Evolutionary conservation across 2,797 vertebrate genomes (phyloP).

Genomic region (Lutjanus campechanus): DNA sequence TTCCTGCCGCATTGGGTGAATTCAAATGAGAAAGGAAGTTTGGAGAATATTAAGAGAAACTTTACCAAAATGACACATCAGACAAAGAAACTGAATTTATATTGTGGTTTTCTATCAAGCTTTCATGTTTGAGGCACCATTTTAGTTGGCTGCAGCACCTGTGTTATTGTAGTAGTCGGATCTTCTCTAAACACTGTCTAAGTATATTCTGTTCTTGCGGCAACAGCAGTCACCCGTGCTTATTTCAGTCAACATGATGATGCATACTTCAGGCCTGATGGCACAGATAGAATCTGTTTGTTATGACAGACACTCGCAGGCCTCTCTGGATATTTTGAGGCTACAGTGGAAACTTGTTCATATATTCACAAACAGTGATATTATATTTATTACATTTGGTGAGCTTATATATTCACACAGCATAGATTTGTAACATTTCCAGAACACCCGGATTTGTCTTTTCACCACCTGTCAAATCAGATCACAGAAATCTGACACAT

Average conservation of each 20-base stretch:
- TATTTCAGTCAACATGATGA: slow-evolving; percentile 65
- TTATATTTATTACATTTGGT: slow-evolving; percentile 40
- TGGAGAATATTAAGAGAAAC: slow-evolving; percentile 9
- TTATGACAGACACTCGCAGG: slow-evolving; percentile 48
- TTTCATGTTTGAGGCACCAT: neutral
- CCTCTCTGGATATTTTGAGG: slow-evolving; percentile 55
- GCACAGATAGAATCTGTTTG: slow-evolving; percentile 47
- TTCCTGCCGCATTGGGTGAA: slow-evolving; percentile 33
- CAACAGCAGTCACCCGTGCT: slow-evolving; percentile 68
- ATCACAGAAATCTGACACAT: neutral
- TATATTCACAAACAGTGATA: slow-evolving; percentile 49
- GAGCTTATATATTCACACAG: slow-evolving; percentile 26
- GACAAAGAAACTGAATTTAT: slow-evolving; percentile 5
- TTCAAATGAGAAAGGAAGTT: slow-evolving; percentile 40
- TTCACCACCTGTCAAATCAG: slow-evolving; percentile 1
- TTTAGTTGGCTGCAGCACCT: slow-evolving; percentile 46
- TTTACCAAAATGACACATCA: slow-evolving; percentile 3
- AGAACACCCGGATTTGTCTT: neutral
- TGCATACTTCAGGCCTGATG: slow-evolving; percentile 52
- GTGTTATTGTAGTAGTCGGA: slow-evolving; percentile 69
- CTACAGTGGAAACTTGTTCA: slow-evolving; percentile 31
- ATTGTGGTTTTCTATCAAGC: neutral
- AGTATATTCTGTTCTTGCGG: slow-evolving; percentile 64
- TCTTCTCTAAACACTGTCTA: slow-evolving; percentile 61
- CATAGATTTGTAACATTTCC: slow-evolving; percentile 9